Base-by-base conservation (phyloP, 1,140 invertebrate genomes). In the Nephotettix cincticeps region DNA sequence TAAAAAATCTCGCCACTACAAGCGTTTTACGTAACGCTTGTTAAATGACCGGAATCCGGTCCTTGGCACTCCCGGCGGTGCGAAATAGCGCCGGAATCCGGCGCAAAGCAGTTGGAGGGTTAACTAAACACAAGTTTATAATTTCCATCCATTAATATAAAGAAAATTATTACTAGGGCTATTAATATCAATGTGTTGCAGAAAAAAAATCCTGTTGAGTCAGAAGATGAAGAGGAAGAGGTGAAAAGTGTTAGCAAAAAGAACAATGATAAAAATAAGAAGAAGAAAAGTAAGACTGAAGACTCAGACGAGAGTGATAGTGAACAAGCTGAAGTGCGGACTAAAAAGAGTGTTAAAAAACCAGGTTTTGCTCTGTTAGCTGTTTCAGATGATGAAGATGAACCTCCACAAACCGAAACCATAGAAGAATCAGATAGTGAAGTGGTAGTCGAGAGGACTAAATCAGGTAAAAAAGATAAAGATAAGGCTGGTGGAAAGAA, bases 401-500 rank as follows among this genome's bases (percentile, higher is more conserved):
- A 74, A 17, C 29, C 32, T 17, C 25, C 40, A 32, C 29, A 67
- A 56, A 63, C 69, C 4, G 29, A 30, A 25, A 29, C 29, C 6
- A 30, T 43, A 43, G 66, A 63, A 32, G 51, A 64, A 1, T 40
- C 68, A 36, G 74, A 75, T n/a, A 69, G 72, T 27, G 71, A 74
- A 36, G 69, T 65, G 9, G 30, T 51, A 14, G 69, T 45, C 17
- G 68, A 71, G 23, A 69, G 54, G 23, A 28, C 28, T 9, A 56
- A 68, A 63, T 13, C 30, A 23, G 64, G 56, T 30, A 70, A 75
- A 64, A 68, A 75, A 69, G 83, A 85, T 76, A 82, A 86, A 68
- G 86, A 88, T 75, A 85, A 85, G 70, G 81, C 83, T 71, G 83
- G 83, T 45, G 87, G 88, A 80, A 89, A 90, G 80, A 84, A 87